Percentiles rank a stretch among this genome's conserved stretches.
These are phyloP conservation scores for Geotrypetes seraphini DNA, from an alignment of 2,797 vertebrate species.

Conservation along the genomic window DNA sequence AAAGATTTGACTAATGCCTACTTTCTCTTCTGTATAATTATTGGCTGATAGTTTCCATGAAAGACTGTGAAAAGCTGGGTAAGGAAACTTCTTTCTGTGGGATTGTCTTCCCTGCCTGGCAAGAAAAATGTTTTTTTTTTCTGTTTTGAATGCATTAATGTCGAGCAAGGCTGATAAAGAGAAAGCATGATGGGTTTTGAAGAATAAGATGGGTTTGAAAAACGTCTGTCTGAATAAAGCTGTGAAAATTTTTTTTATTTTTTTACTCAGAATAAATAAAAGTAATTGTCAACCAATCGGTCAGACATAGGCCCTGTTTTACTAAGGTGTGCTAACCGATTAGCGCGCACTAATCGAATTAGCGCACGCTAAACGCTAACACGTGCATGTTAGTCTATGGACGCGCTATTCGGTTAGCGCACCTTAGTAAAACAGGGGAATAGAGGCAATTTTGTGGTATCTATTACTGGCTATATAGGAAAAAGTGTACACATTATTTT, in stretches of 20 bases:
- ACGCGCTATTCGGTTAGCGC: no score
- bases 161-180: constrained; percentile 26
- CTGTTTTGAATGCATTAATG: constrained; percentile 36
- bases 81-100: constrained; percentile 55
- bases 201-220: constrained; percentile 27
- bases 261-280: neutral
- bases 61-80: constrained; percentile 27
- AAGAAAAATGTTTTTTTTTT: constrained; percentile 51
- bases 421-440: no score
- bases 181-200: constrained; percentile 19
- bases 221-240: constrained; percentile 19
- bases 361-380: no score
- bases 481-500: no score
- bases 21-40: constrained; percentile 52
- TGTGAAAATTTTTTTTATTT: constrained; percentile 16
- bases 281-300: accelerated
- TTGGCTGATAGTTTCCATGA: constrained; percentile 42
- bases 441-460: accelerated
- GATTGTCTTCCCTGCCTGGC: constrained; percentile 40
- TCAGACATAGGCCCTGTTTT: no score
- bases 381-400: no score
- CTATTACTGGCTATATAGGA: no score
- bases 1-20: constrained; percentile 51
- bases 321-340: no score
- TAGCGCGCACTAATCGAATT: no score